These are phyloP conservation scores for Megaceryle alcyon DNA, from an alignment of 2,797 vertebrate genomes.

Conservation along the genomic window DNA sequence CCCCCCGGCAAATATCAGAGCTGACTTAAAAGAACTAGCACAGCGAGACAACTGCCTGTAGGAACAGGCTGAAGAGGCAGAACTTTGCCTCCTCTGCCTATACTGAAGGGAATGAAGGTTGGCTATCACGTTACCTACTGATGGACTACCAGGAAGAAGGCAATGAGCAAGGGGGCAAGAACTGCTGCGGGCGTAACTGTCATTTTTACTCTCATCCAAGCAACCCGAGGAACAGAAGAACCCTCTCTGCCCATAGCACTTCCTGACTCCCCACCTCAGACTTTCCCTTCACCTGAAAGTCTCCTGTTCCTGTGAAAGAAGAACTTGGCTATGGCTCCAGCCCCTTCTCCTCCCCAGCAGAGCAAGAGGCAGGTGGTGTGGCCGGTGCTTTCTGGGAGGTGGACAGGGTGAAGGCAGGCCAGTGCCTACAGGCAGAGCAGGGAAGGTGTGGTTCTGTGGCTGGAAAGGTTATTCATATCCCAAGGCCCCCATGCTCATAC, in stretches of 20 bases:
- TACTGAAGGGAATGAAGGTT: no score
- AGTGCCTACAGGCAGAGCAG: fast-evolving
- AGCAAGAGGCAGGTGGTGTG: not conserved
- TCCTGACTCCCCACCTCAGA: not conserved
- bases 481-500: not conserved
- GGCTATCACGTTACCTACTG: not conserved
- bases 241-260: not conserved
- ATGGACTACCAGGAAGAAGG: not conserved
- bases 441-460: not conserved
- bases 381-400: not conserved
- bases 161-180: not conserved
- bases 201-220: not conserved
- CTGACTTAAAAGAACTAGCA: not conserved
- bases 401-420: not conserved
- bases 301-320: fast-evolving
- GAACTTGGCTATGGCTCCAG: not conserved
- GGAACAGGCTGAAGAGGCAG: not conserved
- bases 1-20: not conserved
- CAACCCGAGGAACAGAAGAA: not conserved
- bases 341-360: not conserved
- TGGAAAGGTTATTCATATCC: not conserved
- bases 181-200: not conserved
- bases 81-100: not conserved
- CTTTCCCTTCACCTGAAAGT: not conserved
- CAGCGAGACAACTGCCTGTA: not conserved